A percentile compares a stretch with the other conserved stretches of the same genome.
phyloP scores from a whole-genome alignment of 2,797 vertebrate genomes.

The Morus bassanus region DNA sequence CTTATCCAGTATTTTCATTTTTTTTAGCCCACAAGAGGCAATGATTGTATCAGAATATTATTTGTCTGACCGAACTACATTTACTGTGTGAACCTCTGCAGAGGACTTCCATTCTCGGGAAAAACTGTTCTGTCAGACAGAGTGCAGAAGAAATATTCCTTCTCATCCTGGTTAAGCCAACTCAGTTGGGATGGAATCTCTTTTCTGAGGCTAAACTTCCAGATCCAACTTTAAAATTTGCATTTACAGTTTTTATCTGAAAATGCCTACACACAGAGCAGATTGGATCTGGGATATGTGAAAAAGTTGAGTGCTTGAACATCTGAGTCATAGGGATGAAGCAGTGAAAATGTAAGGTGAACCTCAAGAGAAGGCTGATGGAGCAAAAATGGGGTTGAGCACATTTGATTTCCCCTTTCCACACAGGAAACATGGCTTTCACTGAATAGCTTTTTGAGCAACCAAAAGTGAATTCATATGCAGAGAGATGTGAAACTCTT shows the following conservation, averaged over 20 bases:
- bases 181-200: neutral
- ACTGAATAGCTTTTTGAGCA: slow-evolving; percentile 17
- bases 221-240: neutral
- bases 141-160: neutral
- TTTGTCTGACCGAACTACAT: slow-evolving; percentile 61
- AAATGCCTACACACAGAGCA: neutral
- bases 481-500: neutral
- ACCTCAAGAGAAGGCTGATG: neutral
- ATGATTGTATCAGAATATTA: slow-evolving; percentile 72
- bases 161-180: neutral
- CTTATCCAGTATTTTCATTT: slow-evolving; percentile 76
- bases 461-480: neutral
- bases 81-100: slow-evolving; percentile 67
- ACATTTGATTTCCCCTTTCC: neutral
- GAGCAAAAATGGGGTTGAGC: neutral
- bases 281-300: neutral
- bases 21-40: slow-evolving; percentile 71
- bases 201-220: slow-evolving; percentile 5
- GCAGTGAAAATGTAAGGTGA: neutral
- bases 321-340: neutral
- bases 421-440: neutral
- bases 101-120: slow-evolving; percentile 24
- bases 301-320: neutral
- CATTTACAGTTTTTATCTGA: neutral
- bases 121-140: slow-evolving; percentile 39